Evolutionary conservation across 2,888 invertebrate genomes (phyloP).

Genomic region (Allolobophora icterica): DNA sequence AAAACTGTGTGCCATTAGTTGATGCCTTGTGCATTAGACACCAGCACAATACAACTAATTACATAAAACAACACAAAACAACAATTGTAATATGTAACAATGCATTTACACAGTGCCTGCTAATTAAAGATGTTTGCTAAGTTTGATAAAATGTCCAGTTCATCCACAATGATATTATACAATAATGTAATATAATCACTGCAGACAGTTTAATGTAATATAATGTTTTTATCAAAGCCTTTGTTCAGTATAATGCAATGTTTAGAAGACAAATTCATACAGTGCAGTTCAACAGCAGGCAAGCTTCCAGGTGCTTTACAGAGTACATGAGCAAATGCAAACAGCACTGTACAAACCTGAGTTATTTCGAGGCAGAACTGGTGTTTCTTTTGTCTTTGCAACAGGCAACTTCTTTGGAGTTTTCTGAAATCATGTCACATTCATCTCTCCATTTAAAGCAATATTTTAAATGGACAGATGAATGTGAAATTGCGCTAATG

Average conservation of each 20-base stretch:
- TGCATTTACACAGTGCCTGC: background rate
- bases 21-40: no score
- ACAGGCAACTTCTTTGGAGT: background rate
- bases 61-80: no score
- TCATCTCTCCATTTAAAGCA: background rate
- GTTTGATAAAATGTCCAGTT: background rate
- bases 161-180: background rate
- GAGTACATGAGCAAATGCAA: background rate
- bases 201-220: no score
- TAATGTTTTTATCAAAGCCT: no score
- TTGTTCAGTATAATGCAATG: no score
- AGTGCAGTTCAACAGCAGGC: background rate
- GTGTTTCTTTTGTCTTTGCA: conserved; percentile 4
- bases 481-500: background rate
- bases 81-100: no score
- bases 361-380: background rate
- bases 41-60: no score
- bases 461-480: background rate
- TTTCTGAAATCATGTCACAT: background rate
- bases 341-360: background rate
- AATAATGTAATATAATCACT: background rate
- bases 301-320: background rate
- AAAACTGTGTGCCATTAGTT: background rate
- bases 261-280: no score
- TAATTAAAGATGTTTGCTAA: background rate